Evolutionary conservation across 2,113 vertebrate genomes (phyloP), one percentile per base, ranked within the genome.

Genomic region (Poeciliopsis turrubarensis): DNA sequence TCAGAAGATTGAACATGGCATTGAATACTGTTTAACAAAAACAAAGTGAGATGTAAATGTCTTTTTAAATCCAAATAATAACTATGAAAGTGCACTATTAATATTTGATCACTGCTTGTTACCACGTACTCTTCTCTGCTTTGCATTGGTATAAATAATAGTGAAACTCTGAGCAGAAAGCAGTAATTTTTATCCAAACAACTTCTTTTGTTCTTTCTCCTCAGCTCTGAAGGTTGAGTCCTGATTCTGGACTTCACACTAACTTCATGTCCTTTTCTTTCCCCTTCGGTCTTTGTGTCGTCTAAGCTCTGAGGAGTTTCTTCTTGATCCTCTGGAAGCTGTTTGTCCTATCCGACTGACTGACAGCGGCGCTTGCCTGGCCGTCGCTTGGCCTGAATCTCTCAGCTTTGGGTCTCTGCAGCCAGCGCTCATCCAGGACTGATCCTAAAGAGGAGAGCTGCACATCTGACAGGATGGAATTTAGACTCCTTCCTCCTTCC

Each of bases 311-410:
- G 61, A 17, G 68, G 72, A 87, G 75, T 75, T 62, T 86, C 79
- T 70, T 60, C 82, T 79, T 90, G 87, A 93, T 92, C 90, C 86
- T 0, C 68, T 11, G 60, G 88, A 89, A 92, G 87, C 89, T 44
- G 69, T 86, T 78, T 84, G 83, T 67, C 1, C 65, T 73, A 19
- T n/a, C 22, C 9, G 7, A 77, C 80, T 85, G 89, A 92, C 70
- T 84, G 89, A 89, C 82, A 81, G 87, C 51, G 26, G 37, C 2
- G 60, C 72, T 80, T 75, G 30, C 22, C 54, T 62, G 78, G 75
- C 72, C 72, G 27, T 62, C n/a, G 27, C 22, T 82, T 83, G 86
- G 85, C 88, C 89, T 78, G 80, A 89, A 88, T 85, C 87, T 83
- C 68, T n/a, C 60, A 25, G 85, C 86, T 87, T 90, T 88, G 83